phyloP scores from a whole-genome alignment of 2,797 vertebrate species.

The Bucorvus abyssinicus region DNA sequence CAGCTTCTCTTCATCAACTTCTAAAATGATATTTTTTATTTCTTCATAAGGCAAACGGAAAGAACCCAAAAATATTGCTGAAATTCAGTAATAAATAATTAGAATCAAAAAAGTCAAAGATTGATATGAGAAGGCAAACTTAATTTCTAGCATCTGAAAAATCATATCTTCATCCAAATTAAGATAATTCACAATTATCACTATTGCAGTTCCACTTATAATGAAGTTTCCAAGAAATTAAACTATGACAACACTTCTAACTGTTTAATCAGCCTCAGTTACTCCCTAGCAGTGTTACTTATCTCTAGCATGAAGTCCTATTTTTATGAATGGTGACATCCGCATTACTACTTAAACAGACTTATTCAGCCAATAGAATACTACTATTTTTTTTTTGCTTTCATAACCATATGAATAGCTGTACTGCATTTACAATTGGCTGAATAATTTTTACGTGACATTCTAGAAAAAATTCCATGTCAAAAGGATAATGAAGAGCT shows the following conservation, averaged over 20 bases:
- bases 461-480: neutral
- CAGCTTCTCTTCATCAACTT: constrained; percentile 92
- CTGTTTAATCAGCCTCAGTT: neutral
- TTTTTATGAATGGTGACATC: neutral
- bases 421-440: neutral
- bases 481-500: neutral
- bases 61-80: constrained; percentile 98
- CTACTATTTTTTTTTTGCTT: neutral
- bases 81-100: constrained; percentile 59
- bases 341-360: neutral
- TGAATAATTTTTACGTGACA: neutral
- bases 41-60: constrained; percentile 98
- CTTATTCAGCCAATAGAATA: neutral
- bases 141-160: neutral
- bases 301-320: neutral
- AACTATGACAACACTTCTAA: neutral
- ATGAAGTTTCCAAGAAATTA: neutral
- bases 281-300: neutral
- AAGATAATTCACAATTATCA: neutral
- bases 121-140: neutral
- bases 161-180: neutral
- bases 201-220: fast-evolving
- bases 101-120: constrained; percentile 42
- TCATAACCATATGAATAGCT: neutral
- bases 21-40: constrained; percentile 92